A percentile compares a stretch with the other conserved stretches of the same genome.
These are phyloP conservation scores for Sesamia nonagrioides DNA, from an alignment of 1,140 invertebrate genomes.

Conservation along the genomic window DNA sequence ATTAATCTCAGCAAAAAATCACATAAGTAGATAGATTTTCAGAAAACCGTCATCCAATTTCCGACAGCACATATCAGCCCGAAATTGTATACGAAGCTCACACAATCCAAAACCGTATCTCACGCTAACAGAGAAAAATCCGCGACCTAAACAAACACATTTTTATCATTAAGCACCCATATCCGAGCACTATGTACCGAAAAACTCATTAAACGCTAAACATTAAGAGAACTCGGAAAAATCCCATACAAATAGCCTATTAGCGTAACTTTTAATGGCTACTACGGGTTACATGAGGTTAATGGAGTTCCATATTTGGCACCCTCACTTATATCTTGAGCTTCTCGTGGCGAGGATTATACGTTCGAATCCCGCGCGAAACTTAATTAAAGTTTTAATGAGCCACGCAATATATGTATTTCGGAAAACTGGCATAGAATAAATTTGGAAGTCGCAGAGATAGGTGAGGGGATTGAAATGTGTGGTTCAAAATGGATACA, in stretches of 20 bases:
- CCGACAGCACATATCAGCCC: no score
- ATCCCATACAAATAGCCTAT: constrained; percentile 51
- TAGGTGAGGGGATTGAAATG: neutral
- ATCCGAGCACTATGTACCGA: constrained; percentile 12
- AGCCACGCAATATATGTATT: constrained; percentile 60
- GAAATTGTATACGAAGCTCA: no score
- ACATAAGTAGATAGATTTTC: no score
- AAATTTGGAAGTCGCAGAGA: neutral
- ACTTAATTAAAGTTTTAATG: constrained; percentile 76
- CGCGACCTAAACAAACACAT: constrained; percentile 7
- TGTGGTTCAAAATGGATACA: no score
- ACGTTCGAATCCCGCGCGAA: constrained; percentile 61
- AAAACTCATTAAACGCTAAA: constrained; percentile 43
- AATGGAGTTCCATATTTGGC: constrained; percentile 60
- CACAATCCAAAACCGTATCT: no score
- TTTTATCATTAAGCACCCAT: constrained; percentile 1
- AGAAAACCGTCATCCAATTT: no score
- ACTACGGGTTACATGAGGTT: constrained; percentile 42
- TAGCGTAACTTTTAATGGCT: constrained; percentile 54
- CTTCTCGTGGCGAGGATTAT: constrained; percentile 56
- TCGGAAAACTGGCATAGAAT: constrained; percentile 49
- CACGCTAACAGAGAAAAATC: neutral
- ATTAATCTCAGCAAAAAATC: no score
- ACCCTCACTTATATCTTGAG: constrained; percentile 58
- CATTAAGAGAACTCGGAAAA: constrained; percentile 49